phyloP scores from a whole-genome alignment of 2,888 invertebrate genomes.

The Listrodromus nycthemerus region DNA sequence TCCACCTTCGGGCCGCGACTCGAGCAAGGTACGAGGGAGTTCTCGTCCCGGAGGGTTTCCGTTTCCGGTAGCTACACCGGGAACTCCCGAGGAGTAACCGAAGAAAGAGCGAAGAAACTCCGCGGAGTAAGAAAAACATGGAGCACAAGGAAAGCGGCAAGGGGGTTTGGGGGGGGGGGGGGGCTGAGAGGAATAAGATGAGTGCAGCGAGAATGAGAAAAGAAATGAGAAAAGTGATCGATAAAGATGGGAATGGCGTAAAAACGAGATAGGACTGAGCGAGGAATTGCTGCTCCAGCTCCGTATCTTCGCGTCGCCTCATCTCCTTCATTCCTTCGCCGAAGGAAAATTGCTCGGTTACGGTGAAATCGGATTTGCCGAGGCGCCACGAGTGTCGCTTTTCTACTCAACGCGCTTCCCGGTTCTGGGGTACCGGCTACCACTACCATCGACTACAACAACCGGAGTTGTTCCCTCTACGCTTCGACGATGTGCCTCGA shows the following conservation, averaged over 20 bases:
- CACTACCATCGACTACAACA: neutral
- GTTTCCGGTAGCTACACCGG: conserved; percentile 71
- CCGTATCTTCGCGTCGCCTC: conserved; percentile 23
- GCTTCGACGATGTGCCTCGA: neutral
- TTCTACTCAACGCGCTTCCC: conserved; percentile 1
- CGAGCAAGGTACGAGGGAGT: conserved; percentile 32
- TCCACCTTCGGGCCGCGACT: conserved; percentile 1
- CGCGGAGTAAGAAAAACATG: conserved; percentile 38
- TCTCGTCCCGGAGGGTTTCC: conserved; percentile 77
- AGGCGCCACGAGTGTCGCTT: conserved; percentile 69
- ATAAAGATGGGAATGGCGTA: conserved; percentile 36
- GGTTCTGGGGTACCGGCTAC: neutral
- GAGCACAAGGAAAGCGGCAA: too few relatives aligned
- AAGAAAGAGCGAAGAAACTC: conserved; percentile 40
- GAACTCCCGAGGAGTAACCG: conserved; percentile 36
- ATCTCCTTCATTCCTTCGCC: conserved; percentile 36
- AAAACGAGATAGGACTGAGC: conserved; percentile 54
- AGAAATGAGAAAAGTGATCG: conserved; percentile 59
- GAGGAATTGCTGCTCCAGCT: conserved; percentile 48
- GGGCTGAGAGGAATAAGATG: conserved; percentile 14
- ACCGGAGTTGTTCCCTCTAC: conserved; percentile 16
- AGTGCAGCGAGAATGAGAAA: conserved; percentile 25
- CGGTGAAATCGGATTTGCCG: conserved; percentile 77
- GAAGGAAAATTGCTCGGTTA: conserved; percentile 69
- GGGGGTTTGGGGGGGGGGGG: too few relatives aligned